Evolutionary conservation across 2,797 vertebrate genomes (phyloP).

Genomic region (Xyrichtys novacula): DNA sequence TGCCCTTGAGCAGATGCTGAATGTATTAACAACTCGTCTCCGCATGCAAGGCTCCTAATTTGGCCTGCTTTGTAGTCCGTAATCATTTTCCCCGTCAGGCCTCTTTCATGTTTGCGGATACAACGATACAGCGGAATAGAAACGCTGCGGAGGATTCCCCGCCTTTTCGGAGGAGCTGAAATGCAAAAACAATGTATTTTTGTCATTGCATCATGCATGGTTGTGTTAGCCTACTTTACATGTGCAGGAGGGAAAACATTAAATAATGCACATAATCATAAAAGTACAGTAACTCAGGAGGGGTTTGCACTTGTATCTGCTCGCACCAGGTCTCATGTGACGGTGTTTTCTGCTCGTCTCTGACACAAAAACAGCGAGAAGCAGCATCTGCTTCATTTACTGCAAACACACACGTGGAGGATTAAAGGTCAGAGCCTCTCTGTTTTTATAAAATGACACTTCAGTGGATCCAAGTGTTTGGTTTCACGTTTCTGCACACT

Average conservation of each 20-base stretch:
- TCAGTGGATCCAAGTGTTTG: constrained; percentile 15
- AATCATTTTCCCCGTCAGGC: constrained; percentile 12
- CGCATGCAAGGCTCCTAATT: constrained; percentile 3
- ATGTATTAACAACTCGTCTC: constrained; percentile 25
- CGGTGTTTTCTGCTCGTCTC: constrained; percentile 11
- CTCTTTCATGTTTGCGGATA: constrained; percentile 38
- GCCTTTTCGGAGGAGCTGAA: background rate
- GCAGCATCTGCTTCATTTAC: constrained; percentile 13
- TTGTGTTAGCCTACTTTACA: constrained; percentile 22
- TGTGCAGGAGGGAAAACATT: background rate
- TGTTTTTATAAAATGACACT: constrained; percentile 34
- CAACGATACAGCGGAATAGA: background rate
- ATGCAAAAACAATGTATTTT: background rate
- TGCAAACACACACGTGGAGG: background rate
- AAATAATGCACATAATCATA: constrained; percentile 56
- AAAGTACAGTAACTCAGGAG: constrained; percentile 11
- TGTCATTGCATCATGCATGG: background rate
- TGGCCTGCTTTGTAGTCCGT: constrained; percentile 32
- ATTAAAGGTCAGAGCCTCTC: constrained; percentile 11
- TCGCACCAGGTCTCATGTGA: constrained; percentile 20
- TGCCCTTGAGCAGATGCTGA: constrained; percentile 42
- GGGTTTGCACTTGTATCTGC: constrained; percentile 2
- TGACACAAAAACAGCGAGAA: background rate
- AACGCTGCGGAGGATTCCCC: background rate
- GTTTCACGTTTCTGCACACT: constrained; percentile 47